These are phyloP conservation scores for Campoletis sonorensis DNA, from an alignment of 1,140 invertebrate genomes.

Conservation along the genomic window DNA sequence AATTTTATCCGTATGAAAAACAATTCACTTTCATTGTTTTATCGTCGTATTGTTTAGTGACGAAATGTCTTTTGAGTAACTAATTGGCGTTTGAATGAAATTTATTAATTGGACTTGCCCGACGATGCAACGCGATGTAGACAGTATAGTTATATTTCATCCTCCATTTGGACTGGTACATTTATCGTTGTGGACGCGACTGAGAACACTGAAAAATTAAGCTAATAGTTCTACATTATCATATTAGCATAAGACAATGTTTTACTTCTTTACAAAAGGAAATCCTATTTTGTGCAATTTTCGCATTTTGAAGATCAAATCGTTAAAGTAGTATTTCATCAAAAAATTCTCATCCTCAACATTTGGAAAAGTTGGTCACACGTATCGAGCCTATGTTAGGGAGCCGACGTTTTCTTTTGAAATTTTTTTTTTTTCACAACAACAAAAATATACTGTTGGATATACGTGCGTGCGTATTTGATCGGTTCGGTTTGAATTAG, in stretches of 20 bases:
- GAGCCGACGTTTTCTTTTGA: no score
- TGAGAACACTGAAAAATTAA: not conserved
- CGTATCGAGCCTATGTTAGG: no score
- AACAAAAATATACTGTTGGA: no score
- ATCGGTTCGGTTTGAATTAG: no score
- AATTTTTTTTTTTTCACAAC: no score
- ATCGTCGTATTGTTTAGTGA: constrained; percentile 18
- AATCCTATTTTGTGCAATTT: not conserved
- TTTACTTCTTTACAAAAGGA: not conserved
- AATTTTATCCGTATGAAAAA: constrained; percentile 14
- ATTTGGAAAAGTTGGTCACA: no score
- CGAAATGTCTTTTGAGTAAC: not conserved
- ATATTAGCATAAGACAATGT: not conserved
- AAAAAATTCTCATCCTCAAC: no score
- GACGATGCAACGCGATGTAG: not conserved
- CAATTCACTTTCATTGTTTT: not conserved
- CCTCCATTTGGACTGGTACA: not conserved
- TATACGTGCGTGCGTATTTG: no score
- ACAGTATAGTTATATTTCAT: not conserved
- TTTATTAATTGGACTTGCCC: not conserved
- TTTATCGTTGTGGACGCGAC: not conserved
- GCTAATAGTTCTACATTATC: no score
- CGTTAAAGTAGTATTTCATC: no score
- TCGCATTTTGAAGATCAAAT: not conserved
- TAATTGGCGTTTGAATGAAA: not conserved